Conservation (phyloP, 1,140 invertebrate species). For the Pteromalus puparum region DNA sequence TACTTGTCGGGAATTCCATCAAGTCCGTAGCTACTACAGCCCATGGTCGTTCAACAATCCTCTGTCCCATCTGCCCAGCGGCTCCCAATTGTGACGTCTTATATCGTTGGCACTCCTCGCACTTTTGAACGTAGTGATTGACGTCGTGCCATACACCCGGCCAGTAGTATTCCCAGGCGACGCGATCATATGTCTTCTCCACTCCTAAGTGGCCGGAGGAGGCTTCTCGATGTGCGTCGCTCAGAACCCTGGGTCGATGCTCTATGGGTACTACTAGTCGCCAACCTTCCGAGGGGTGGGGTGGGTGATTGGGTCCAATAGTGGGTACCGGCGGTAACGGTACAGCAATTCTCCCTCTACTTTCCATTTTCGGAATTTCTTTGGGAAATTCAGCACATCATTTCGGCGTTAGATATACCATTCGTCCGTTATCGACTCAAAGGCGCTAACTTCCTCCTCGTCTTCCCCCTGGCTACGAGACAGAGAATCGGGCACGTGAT, state of each 20-base stretch:
- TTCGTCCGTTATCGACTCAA: neutral
- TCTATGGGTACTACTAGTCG: slow-evolving; percentile 41
- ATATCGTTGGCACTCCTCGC: slow-evolving; percentile 28
- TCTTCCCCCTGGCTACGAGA: slow-evolving; percentile 11
- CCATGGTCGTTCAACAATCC: slow-evolving; percentile 51
- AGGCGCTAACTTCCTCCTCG: neutral
- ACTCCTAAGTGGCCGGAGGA: slow-evolving; percentile 53
- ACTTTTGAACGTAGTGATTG: slow-evolving; percentile 39
- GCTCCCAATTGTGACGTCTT: slow-evolving; percentile 25
- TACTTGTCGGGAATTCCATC: slow-evolving; percentile 51
- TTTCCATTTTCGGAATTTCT: slow-evolving; percentile 35
- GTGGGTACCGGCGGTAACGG: too few species aligned
- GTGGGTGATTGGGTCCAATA: slow-evolving; percentile 6
- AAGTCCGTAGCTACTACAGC: slow-evolving; percentile 57
- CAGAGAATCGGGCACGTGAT: too few species aligned
- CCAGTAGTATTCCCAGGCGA: slow-evolving; percentile 57
- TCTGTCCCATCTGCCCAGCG: slow-evolving; percentile 31
- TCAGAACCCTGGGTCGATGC: neutral
- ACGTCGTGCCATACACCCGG: slow-evolving; percentile 30
- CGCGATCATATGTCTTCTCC: slow-evolving; percentile 53
- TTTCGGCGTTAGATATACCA: neutral
- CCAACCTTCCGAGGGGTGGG: slow-evolving; percentile 33
- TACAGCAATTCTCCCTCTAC: slow-evolving; percentile 9
- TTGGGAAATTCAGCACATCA: neutral
- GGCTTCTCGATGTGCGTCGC: slow-evolving; percentile 47